Base-by-base conservation (phyloP, 2,797 vertebrate genomes). In the Poeciliopsis gracilis region DNA sequence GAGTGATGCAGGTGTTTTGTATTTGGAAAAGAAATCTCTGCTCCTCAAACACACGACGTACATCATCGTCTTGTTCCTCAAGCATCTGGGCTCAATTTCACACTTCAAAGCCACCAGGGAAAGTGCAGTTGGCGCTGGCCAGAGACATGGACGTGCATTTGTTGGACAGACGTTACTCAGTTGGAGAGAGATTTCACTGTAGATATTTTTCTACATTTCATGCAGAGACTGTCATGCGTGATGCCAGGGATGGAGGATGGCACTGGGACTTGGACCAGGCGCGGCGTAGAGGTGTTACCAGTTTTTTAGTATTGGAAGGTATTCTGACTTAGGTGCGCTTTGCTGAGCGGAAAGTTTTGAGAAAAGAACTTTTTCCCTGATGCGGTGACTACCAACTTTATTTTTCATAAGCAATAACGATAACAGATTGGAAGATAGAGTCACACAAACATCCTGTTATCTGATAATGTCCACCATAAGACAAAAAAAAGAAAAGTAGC, bases 41-140 rank as follows among this genome's bases (percentile, higher is more conserved):
- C 36, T 46, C 16, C 30, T 30, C 55, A 49, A 71, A 77, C 75
- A 74, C 77, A 53, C 61, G 36, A 71, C 78, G 38, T 74, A 79
- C 61, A 49, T 46, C 38, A 71, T 83, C 85, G 87, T 79, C 91
- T 90, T 82, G 81, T 93, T 94, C 85, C 88, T 91, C 87, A 82
- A 93, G 86, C 95, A 95, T 96, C 95, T 96, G 95, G 92, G 87
- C 87, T 92, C 86, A 90, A 95, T 95, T 95, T 93, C 85, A 91
- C 83, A 91, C 85, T 89, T 91, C 87, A 92, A 86, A 92, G 93
- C 87, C 85, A 90, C 55, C 71, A 74, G 77, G 79, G 92, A 90
- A 84, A 90, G 86, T 81, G 79, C 79, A 90, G 73, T 73, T 76
- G 75, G 81, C 79, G 76, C 75, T 90, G 85, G 91, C 86, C 82